Evolutionary conservation across 2,797 vertebrate genomes (phyloP), one percentile per base, ranked within the genome.

Genomic region (Centroberyx gerrardi): DNA sequence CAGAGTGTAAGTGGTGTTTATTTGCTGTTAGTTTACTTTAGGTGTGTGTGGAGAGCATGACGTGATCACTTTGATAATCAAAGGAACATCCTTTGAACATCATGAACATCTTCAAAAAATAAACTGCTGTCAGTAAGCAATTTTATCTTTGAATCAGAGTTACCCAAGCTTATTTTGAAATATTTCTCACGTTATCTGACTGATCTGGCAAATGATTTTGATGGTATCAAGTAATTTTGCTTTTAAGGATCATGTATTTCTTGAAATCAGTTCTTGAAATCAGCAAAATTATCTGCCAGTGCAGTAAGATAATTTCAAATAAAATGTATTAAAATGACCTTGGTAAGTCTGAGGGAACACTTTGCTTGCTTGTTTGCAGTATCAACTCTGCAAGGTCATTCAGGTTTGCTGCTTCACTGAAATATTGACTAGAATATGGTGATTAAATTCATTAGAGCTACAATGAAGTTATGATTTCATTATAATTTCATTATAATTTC

Each of bases 381-480:
- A 65, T 70, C 38, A 69, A 13, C 53, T 80, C 69, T 17, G 55
- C n/a, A 52, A 52, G 69, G 22, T 51, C 51, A 68, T 12, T 18
- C 10, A 62, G 53, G 44, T 67, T 62, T 78, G 74, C 59, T 73
- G 22, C 66, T n/a, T 8, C 62, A 9, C 59, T 63, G 28, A 67
- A 58, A 48, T 55, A 29, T 75, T 76, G 62, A 51, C 64, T 59
- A 6, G 61, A 73, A 38, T 54, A 52, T 80, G 61, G 44, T 74
- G 76, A 70, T 22, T 22, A 65, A 83, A 56, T 74, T 67, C 69
- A 82, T 82, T 76, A 67, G 13, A 52, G 74, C 49, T 13, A 22
- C 63, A 84, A 81, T 74, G 65, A 83, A 82, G 54, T 74, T 74
- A 73, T 63, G 74, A 81, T 80, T 82, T 80, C 67, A 73, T 79